phyloP scores from a whole-genome alignment of 1,140 invertebrate species.

The Hetaerina americana region DNA sequence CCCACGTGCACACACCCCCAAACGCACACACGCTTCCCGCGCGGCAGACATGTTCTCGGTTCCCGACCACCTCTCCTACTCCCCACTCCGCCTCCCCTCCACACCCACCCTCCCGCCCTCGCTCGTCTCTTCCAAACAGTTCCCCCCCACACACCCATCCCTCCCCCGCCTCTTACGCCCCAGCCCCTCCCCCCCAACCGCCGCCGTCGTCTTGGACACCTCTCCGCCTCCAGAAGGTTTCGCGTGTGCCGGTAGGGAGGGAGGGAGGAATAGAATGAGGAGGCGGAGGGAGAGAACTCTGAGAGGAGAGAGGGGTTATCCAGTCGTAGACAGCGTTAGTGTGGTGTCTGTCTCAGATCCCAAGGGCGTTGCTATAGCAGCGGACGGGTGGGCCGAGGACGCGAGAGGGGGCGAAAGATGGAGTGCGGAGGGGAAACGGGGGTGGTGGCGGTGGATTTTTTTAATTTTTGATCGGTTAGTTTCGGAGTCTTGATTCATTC shows the following conservation, averaged over 20 bases:
- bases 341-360: not conserved
- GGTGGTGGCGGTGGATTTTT: no score
- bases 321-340: not conserved
- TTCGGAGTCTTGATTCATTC: not conserved
- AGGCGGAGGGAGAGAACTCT: no score
- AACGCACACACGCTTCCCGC: no score
- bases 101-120: no score
- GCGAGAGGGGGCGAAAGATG: no score
- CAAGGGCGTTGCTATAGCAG: not conserved
- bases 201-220: not conserved
- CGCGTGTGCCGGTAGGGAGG: not conserved
- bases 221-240: not conserved
- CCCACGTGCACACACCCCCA: no score
- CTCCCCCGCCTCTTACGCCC: not conserved
- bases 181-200: not conserved
- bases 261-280: no score
- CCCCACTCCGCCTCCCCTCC: no score
- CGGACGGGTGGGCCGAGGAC: not conserved
- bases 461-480: not conserved
- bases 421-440: no score
- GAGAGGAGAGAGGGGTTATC: not conserved
- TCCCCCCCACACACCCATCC: no score
- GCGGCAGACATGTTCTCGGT: not conserved
- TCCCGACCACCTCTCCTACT: not conserved
- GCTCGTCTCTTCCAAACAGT: not conserved